Evolutionary conservation across 2,113 vertebrate species (phyloP).

Genomic region (Ammodytes marinus): DNA sequence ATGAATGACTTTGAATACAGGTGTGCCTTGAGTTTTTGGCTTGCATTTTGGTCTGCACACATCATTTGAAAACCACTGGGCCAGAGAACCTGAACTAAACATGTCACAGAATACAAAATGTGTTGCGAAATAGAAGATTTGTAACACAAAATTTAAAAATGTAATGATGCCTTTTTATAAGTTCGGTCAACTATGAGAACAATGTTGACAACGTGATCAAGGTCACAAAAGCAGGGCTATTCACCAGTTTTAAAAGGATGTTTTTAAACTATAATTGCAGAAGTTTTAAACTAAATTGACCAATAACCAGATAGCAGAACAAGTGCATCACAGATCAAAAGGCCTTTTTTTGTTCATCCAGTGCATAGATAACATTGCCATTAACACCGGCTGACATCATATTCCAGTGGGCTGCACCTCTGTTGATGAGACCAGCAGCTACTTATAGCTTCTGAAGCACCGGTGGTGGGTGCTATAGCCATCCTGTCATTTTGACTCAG

Average conservation of each 20-base stretch:
- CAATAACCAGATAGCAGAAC: not conserved
- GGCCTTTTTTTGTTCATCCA: not conserved
- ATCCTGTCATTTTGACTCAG: slow-evolving; percentile 52
- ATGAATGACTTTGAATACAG: no score
- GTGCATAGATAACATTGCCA: not conserved
- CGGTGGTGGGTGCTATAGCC: slow-evolving; percentile 17
- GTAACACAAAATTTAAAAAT: not conserved
- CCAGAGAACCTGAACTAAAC: not conserved
- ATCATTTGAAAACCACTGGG: no score
- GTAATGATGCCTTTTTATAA: not conserved
- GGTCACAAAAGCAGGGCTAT: not conserved
- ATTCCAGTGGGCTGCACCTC: slow-evolving; percentile 3
- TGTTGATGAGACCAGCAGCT: slow-evolving; percentile 3
- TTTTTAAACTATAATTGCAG: not conserved
- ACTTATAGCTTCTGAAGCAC: slow-evolving; percentile 16
- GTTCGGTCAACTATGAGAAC: not conserved
- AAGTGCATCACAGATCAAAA: not conserved
- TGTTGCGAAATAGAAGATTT: not conserved
- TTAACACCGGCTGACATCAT: slow-evolving; percentile 19
- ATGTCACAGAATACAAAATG: not conserved
- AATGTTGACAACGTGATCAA: not conserved
- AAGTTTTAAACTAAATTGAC: not conserved
- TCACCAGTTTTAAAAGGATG: not conserved
- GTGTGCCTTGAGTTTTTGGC: no score
- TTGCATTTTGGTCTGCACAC: no score